Evolutionary conservation across 2,888 invertebrate species (phyloP).

Genomic region (Melanotus villosus): DNA sequence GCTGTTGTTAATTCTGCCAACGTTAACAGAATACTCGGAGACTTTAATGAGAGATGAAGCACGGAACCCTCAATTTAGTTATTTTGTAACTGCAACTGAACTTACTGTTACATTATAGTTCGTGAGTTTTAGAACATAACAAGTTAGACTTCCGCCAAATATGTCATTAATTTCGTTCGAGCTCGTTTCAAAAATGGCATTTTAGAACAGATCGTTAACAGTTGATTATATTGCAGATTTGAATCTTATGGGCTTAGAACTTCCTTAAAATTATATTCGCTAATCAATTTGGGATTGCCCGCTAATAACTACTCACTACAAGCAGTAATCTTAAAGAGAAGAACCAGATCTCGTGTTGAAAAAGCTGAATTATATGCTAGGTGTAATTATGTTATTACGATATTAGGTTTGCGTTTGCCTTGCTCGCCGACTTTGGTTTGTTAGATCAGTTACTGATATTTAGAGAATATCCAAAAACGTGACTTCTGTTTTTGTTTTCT

Average conservation of each 20-base stretch:
- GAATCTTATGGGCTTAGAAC: neutral
- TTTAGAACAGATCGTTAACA: neutral
- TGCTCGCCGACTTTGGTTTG: neutral
- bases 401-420: neutral
- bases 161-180: neutral
- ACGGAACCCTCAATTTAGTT: too few species aligned
- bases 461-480: neutral
- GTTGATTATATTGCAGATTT: neutral
- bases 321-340: neutral
- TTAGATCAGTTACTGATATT: neutral
- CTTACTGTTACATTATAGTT: neutral
- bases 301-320: neutral
- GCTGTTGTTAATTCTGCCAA: too few species aligned
- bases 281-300: neutral
- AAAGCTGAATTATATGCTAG: neutral
- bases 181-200: neutral
- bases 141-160: neutral
- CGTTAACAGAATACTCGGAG: too few species aligned
- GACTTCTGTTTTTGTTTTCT: neutral
- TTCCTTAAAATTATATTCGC: neutral
- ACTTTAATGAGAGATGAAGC: too few species aligned
- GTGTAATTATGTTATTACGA: slow-evolving; percentile 1
- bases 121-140: neutral
- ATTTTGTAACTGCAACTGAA: neutral
- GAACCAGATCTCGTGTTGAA: neutral